Percentiles rank a stretch among this genome's conserved stretches.
phyloP scores from a whole-genome alignment of 2,113 vertebrate species.

The Cariama cristata region DNA sequence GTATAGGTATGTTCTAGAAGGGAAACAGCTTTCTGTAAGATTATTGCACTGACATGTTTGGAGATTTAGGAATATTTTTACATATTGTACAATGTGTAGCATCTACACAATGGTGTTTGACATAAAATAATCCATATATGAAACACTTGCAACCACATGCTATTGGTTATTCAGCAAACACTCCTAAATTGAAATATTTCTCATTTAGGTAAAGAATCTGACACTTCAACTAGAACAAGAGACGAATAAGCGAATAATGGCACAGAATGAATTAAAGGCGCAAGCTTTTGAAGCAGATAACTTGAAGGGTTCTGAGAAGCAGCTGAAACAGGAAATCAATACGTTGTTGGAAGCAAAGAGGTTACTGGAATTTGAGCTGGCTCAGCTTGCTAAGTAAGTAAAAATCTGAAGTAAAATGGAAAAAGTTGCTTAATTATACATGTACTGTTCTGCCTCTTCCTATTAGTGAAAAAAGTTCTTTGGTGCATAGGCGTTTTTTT shows the following conservation, averaged over 20 bases:
- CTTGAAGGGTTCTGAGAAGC: conserved; percentile 92
- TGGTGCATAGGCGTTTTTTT: conserved; percentile 8
- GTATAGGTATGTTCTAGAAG: fast-evolving
- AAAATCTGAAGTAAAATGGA: conserved; percentile 12
- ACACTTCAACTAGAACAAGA: conserved; percentile 91
- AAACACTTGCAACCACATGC: neutral
- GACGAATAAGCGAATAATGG: conserved; percentile 84
- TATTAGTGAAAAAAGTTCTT: neutral
- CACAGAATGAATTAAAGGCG: conserved; percentile 89
- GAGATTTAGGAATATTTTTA: neutral
- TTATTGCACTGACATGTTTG: neutral
- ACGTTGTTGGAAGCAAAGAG: conserved; percentile 90
- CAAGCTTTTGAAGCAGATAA: conserved; percentile 91
- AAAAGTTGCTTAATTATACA: neutral
- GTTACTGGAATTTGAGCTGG: conserved; percentile 94
- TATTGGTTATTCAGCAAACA: neutral
- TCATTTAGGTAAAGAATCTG: conserved; percentile 86
- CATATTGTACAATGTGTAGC: neutral
- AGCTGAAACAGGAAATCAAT: conserved; percentile 98
- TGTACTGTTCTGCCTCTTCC: neutral
- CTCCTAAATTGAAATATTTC: conserved; percentile 2
- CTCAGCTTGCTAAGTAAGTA: conserved; percentile 95
- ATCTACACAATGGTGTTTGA: neutral
- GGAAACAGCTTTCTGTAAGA: neutral
- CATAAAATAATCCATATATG: neutral